Base-by-base conservation (phyloP, 2,113 vertebrate genomes). In the Oreochromis niloticus region DNA sequence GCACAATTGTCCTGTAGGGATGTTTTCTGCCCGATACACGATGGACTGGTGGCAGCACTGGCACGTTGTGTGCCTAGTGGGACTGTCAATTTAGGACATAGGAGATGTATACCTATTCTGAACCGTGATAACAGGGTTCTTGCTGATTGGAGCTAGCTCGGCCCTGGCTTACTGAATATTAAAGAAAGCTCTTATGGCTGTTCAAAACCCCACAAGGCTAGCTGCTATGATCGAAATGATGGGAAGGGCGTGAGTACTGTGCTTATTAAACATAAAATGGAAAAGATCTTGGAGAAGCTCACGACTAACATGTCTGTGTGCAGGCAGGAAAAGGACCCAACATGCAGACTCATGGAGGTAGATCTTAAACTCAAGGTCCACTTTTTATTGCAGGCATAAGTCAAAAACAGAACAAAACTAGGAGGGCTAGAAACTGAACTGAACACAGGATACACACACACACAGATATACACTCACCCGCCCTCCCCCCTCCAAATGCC, bases 181-280 rank as follows among this genome's bases (percentile, higher is more conserved):
- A 30, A 57, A 57, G 13, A 57, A 30, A 57, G 3, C 13, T 27
- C 24, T 9, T 57, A 5, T 30, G 13, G 1, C 24, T 57, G 56
- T 0, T 57, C 56, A 0, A 57, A 57, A 27, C 13, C 0, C 7
- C 1, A 1, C 22, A 16, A 57, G 24, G 56, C 7, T 2, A 27
- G 12, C 2, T 0, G 0, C 56, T 57, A 0, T 57, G 56, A 16
- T 16, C 0, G 3, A 30, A 30, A 1, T 0, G 13, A 57, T 30
- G 56, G 13, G 56, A 8, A 30, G 3, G 7, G 12, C 55, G n/a
- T n/a, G n/a, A n/a, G n/a, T n/a, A n/a, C n/a, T n/a, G 55, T 8
- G 56, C 56, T 57, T 30, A 30, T 3, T 5, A 4, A 57, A 57
- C 0, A 30, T 0, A 5, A 16, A 27, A 57, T 57, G 2, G 7